Evolutionary conservation across 2,888 invertebrate genomes (phyloP), one percentile per base, ranked within the genome.

Genomic region (Aphodius granarius): DNA sequence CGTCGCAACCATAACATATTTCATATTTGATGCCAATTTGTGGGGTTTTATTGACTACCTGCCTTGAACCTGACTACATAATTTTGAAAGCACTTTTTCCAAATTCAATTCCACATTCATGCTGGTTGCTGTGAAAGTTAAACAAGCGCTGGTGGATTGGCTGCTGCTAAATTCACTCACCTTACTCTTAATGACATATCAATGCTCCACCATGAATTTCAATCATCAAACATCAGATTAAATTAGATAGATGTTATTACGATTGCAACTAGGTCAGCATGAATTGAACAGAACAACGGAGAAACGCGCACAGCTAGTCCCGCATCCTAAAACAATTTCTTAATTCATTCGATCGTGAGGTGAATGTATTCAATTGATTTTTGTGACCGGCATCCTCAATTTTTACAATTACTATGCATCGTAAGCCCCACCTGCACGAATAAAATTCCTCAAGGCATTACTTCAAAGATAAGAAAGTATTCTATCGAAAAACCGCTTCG

Each of bases 321-420:
- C 6, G 66, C 21, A 68, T 19, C n/a, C n/a, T 3, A n/a, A 22
- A 68, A 20, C 68, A 68, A 68, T 68, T 68, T 68, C 68, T 68
- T 68, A 68, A 68, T 68, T 68, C 22, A 68, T 68, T n/a, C 20
- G 68, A 20, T 68, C 68, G 68, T 68, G 68, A n/a, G 6, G 0
- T 19, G 68, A 68, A 68, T n/a, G n/a, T n/a, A n/a, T 68, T 68
- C 68, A 68, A 68, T 68, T 68, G 6, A 22, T n/a, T 68, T 19
- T 20, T 21, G 68, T 68, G 68, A 19, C 22, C 0, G 21, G 68
- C 18, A 20, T 68, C 5, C 43, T n/a, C 21, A 20, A 68, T 68
- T 68, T 68, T 68, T 68, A 68, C 68, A 68, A 68, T 68, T 68
- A 68, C 20, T 21, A 9, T n/a, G 68, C 66, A 16, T 21, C 19